Conservation (phyloP, 2,888 invertebrate genomes). For the Drosophila ezoana region DNA sequence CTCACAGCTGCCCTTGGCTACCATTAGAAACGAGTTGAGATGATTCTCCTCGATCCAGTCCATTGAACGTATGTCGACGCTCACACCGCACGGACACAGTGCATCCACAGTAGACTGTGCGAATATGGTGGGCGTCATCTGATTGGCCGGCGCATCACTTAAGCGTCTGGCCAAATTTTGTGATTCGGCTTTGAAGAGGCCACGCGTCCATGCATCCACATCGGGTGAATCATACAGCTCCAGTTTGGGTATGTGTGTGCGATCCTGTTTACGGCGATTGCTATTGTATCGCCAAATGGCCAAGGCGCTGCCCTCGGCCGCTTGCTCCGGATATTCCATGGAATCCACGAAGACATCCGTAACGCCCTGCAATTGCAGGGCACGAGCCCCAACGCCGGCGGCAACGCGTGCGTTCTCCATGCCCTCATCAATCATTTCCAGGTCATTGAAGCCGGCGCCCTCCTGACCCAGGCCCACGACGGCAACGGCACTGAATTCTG, state of each 20-base stretch:
- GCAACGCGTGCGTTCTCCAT: constrained; percentile 89
- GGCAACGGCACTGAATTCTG: constrained; percentile 87
- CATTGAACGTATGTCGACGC: constrained; percentile 85
- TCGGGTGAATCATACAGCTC: constrained; percentile 86
- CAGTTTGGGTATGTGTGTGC: constrained; percentile 85
- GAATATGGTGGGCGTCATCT: constrained; percentile 91
- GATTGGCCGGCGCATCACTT: constrained; percentile 90
- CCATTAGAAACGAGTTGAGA: constrained; percentile 86
- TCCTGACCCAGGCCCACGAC: constrained; percentile 89
- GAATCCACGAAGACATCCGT: constrained; percentile 87
- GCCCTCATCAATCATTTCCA: constrained; percentile 89
- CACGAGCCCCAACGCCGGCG: constrained; percentile 87
- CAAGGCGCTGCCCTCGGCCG: constrained; percentile 88
- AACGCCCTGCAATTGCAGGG: constrained; percentile 85
- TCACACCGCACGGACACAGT: constrained; percentile 87
- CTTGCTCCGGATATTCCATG: constrained; percentile 88
- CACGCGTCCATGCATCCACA: constrained; percentile 87
- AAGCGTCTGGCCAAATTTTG: constrained; percentile 90
- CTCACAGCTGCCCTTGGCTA: constrained; percentile 85
- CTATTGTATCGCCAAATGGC: constrained; percentile 87
- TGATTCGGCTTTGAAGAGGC: constrained; percentile 89
- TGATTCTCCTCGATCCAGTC: constrained; percentile 87
- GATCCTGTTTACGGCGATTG: constrained; percentile 86
- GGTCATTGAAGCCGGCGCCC: constrained; percentile 87
- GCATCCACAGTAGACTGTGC: constrained; percentile 88